Conservation (phyloP, 2,888 invertebrate species). For the Anoplius nigerrimus region DNA sequence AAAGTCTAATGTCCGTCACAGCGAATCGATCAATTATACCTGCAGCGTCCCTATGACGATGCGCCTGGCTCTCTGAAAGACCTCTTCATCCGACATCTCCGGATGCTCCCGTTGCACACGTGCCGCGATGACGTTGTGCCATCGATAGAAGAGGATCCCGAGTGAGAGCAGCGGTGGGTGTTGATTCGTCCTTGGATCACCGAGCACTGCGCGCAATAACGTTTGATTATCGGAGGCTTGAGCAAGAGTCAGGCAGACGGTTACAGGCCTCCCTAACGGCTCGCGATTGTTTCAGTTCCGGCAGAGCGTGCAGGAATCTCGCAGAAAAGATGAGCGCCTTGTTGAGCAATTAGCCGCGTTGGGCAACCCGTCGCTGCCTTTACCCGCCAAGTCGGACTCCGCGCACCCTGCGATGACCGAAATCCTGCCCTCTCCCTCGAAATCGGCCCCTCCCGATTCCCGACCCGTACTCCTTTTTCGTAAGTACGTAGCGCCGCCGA, state of each 20-base stretch:
- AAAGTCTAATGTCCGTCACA: background rate
- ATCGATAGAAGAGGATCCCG: slow-evolving; percentile 94
- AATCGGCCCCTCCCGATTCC: too few species aligned
- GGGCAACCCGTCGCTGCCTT: too few species aligned
- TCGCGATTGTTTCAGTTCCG: too few species aligned
- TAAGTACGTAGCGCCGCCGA: too few species aligned
- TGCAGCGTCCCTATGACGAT: slow-evolving; percentile 95
- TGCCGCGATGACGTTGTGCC: slow-evolving; percentile 95
- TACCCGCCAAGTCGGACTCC: too few species aligned
- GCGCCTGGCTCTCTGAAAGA: slow-evolving; percentile 93
- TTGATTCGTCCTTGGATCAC: slow-evolving; percentile 97
- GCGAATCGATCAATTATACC: slow-evolving; percentile 75
- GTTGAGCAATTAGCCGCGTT: too few species aligned
- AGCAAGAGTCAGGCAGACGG: background rate
- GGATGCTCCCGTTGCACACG: slow-evolving; percentile 87
- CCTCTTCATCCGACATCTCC: slow-evolving; percentile 94
- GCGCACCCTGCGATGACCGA: too few species aligned
- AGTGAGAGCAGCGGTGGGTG: slow-evolving; percentile 96
- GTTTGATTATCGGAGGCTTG: slow-evolving; percentile 26
- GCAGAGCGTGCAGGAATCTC: too few species aligned
- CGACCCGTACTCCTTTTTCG: too few species aligned
- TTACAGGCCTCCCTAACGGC: too few species aligned
- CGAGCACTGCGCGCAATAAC: slow-evolving; percentile 82
- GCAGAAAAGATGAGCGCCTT: too few species aligned
- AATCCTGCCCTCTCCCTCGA: too few species aligned